Evolutionary conservation across 2,888 invertebrate genomes (phyloP), one percentile per base, ranked within the genome.

Genomic region (Tortricodes alternella): DNA sequence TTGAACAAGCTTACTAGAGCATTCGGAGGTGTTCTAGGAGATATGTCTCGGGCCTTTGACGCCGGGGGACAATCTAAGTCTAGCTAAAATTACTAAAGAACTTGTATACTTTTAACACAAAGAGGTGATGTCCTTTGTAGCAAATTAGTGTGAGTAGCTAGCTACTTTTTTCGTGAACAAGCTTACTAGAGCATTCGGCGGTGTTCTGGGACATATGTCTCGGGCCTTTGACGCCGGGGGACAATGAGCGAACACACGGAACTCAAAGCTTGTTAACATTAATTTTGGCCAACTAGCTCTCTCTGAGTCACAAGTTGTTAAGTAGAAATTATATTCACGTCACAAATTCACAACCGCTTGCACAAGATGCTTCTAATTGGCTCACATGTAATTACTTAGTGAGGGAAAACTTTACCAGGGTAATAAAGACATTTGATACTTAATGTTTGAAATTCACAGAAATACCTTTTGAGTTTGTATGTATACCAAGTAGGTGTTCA

Each of bases 201-300:
- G 23, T 24, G 41, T 9, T 3, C 24, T 21, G 24, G n/a, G 15
- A 24, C 15, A 24, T 15, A 9, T 16, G 46, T 32, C 37, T 32
- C 38, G 24, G 19, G 21, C 16, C 53, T 53, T 52, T 52, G 52
- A 52, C 27, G 43, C 13, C 27, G 16, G 24, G 19, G 34, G 8
- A 39, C 46, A 53, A 46, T 39, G 46, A 46, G 15, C 19, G 24
- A 53, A 53, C 18, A 46, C 38, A 53, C 29, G 46, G 18, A 32
- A 46, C 46, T 27, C 44, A 27, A n/a, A 46, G 46, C 46, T 46
- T 32, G 32, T 53, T 48, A 29, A 39, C 53, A 48, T 53, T 27
- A 39, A 48, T 53, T 48, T 46, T 39, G 18, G 23, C 46, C 46
- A 53, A 44, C 52, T 46, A 34, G 13, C 53, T 46, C 27, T 27